phyloP scores from a whole-genome alignment of 2,797 vertebrate genomes.

The Xerus rutilus region DNA sequence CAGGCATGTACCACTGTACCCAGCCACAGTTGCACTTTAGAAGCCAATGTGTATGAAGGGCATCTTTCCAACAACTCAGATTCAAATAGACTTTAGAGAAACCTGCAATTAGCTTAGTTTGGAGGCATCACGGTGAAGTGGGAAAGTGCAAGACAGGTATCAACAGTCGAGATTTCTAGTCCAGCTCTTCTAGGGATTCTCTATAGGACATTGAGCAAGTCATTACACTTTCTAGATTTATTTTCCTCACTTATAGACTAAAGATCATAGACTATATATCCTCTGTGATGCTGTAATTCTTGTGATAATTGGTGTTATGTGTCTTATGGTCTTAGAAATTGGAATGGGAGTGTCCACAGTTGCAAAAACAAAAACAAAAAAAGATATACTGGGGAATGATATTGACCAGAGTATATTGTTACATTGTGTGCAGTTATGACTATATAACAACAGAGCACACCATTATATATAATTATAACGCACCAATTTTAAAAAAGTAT shows the following conservation, averaged over 20 bases:
- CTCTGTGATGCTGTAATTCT: background rate
- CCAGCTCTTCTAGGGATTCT: background rate
- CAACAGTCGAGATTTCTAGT: background rate
- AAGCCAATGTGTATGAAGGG: background rate
- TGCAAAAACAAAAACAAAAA: too few species aligned
- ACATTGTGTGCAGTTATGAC: too few species aligned
- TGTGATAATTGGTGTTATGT: background rate
- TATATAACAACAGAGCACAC: too few species aligned
- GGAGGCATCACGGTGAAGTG: background rate
- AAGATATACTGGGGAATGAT: too few species aligned
- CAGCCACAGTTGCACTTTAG: too few species aligned
- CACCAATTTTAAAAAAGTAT: background rate
- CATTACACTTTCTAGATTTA: background rate
- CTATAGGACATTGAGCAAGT: background rate
- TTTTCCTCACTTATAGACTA: background rate
- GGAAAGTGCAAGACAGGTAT: background rate
- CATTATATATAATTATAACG: too few species aligned
- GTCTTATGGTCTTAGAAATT: background rate
- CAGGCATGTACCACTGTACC: too few species aligned
- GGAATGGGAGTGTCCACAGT: background rate
- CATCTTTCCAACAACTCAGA: background rate
- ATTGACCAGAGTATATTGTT: too few species aligned
- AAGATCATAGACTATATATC: background rate
- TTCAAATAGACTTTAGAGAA: slow-evolving; percentile 38
- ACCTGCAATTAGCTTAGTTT: background rate